phyloP scores from a whole-genome alignment of 2,888 invertebrate species.

The Papilio elwesi region DNA sequence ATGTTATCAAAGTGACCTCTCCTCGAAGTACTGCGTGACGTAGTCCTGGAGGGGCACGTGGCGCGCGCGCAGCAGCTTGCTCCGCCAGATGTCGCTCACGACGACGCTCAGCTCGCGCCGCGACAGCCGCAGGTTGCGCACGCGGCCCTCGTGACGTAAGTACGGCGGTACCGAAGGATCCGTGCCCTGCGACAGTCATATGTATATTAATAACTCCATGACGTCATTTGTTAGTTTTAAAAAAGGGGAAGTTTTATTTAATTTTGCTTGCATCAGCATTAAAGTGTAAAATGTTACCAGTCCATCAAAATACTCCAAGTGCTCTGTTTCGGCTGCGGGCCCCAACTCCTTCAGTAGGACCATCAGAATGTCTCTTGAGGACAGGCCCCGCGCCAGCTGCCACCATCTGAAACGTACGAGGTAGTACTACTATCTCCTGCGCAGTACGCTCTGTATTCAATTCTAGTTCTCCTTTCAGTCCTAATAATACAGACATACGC shows the following conservation, averaged over 20 bases:
- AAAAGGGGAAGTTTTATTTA: too few relatives aligned
- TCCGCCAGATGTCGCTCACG: slow-evolving; percentile 78
- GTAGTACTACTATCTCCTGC: too few relatives aligned
- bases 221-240: too few relatives aligned
- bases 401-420: slow-evolving; percentile 64
- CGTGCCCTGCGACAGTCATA: slow-evolving; percentile 58
- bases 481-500: too few relatives aligned
- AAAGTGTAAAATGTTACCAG: slow-evolving; percentile 55
- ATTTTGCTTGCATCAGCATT: too few relatives aligned
- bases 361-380: slow-evolving; percentile 71
- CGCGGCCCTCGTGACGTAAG: slow-evolving; percentile 72
- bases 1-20: slow-evolving; percentile 57
- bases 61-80: slow-evolving; percentile 55
- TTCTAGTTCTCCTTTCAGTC: too few relatives aligned
- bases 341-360: slow-evolving; percentile 78
- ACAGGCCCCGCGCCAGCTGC: slow-evolving; percentile 69
- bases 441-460: too few relatives aligned
- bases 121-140: slow-evolving; percentile 79
- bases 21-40: slow-evolving; percentile 75
- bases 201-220: not conserved
- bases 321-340: slow-evolving; percentile 75
- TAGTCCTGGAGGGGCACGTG: slow-evolving; percentile 72
- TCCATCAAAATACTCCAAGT: slow-evolving; percentile 78
- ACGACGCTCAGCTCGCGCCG: slow-evolving; percentile 77
- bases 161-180: slow-evolving; percentile 75